These are phyloP conservation scores for Gadopsis bispinosus DNA, from an alignment of 2,797 vertebrate genomes.

Conservation along the genomic window DNA sequence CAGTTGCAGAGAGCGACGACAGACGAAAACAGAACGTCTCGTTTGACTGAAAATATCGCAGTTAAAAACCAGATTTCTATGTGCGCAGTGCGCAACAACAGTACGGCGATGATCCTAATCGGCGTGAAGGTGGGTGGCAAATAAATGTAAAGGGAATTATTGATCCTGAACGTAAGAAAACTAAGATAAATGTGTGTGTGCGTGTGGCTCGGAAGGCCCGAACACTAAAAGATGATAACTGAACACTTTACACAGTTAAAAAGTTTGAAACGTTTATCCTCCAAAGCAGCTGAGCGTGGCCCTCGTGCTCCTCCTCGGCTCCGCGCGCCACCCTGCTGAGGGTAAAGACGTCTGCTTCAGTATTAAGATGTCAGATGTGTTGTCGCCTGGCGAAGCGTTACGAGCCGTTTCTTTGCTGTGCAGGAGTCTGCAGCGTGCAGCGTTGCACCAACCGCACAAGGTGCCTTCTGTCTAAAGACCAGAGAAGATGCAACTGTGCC, in stretches of 20 bases:
- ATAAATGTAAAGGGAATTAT: rapidly evolving
- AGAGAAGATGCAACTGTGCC: slow-evolving; percentile 75
- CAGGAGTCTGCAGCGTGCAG: slow-evolving; percentile 76
- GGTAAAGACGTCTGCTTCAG: slow-evolving; percentile 55
- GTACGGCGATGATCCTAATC: slow-evolving; percentile 31
- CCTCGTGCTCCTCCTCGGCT: slow-evolving; percentile 55
- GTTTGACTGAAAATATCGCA: not conserved
- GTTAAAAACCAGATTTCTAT: not conserved
- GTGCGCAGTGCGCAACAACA: not conserved
- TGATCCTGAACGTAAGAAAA: not conserved
- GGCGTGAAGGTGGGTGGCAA: slow-evolving; percentile 60
- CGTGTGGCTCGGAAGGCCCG: not conserved
- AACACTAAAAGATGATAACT: not conserved
- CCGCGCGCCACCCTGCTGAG: slow-evolving; percentile 11
- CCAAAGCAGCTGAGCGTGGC: slow-evolving; percentile 48
- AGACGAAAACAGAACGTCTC: too few species aligned
- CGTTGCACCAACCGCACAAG: slow-evolving; percentile 62
- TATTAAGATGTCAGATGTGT: rapidly evolving
- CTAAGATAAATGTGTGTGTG: not conserved
- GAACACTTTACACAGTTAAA: not conserved
- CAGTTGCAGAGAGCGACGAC: slow-evolving; percentile 42
- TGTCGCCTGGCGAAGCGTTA: rapidly evolving
- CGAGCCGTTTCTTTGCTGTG: rapidly evolving
- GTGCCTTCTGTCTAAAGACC: slow-evolving; percentile 70
- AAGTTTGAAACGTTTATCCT: not conserved